phyloP scores from a whole-genome alignment of 2,113 vertebrate species.

The Atractosteus spatula region DNA sequence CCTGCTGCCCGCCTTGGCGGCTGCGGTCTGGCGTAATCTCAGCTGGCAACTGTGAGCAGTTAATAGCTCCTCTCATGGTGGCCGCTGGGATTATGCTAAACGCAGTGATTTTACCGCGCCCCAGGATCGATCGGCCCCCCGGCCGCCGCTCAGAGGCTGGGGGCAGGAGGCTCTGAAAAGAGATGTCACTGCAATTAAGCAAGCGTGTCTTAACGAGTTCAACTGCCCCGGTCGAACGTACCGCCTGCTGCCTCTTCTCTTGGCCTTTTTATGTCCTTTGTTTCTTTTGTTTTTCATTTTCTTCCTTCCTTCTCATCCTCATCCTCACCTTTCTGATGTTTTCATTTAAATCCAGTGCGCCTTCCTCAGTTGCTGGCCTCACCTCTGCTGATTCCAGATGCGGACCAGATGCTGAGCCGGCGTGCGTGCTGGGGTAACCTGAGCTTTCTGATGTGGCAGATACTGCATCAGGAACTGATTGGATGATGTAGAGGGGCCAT shows the following conservation, averaged over 20 bases:
- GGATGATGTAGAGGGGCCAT: slow-evolving; percentile 80
- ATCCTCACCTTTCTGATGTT: too few species aligned
- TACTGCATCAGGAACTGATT: slow-evolving; percentile 99
- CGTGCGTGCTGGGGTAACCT: slow-evolving; percentile 28
- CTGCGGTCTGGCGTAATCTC: slow-evolving; percentile 97
- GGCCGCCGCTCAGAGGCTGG: slow-evolving; percentile 49
- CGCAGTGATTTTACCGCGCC: slow-evolving; percentile 76
- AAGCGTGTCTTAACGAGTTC: slow-evolving; percentile 28
- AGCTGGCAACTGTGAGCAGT: slow-evolving; percentile 99
- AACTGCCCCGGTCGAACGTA: slow-evolving; percentile 37
- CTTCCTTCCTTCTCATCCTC: too few species aligned
- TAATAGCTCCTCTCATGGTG: slow-evolving; percentile 85
- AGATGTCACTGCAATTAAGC: slow-evolving; percentile 63
- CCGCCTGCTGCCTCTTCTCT: slow-evolving; percentile 28
- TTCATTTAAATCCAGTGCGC: too few species aligned
- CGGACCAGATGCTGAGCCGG: neutral
- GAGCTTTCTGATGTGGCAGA: slow-evolving; percentile 88
- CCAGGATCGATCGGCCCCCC: slow-evolving; percentile 61
- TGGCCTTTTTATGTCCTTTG: slow-evolving; percentile 4
- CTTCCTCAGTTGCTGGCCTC: neutral
- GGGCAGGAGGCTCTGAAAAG: slow-evolving; percentile 56
- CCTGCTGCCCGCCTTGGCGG: slow-evolving; percentile 62
- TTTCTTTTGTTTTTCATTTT: slow-evolving; percentile 8
- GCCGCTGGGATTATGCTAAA: slow-evolving; percentile 97
- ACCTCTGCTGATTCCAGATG: neutral